Evolutionary conservation across 2,797 vertebrate species (phyloP).

Genomic region (Enteromius trimaculatus): DNA sequence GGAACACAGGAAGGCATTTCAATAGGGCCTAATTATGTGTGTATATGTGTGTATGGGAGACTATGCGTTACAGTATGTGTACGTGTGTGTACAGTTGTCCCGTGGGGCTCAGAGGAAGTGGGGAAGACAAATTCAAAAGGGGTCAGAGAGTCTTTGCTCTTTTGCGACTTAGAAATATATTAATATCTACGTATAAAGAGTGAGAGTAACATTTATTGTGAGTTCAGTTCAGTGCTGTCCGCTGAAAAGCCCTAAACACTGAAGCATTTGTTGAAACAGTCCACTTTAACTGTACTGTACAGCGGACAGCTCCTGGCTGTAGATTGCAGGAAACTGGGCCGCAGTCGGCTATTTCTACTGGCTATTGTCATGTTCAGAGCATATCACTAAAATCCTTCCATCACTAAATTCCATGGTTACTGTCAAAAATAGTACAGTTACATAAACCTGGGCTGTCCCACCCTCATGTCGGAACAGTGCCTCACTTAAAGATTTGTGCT

Average conservation of each 20-base stretch:
- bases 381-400: constrained; percentile 32
- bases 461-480: constrained; percentile 42
- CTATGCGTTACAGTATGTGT: constrained; percentile 25
- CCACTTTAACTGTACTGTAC: not conserved
- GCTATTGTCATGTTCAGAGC: constrained; percentile 18
- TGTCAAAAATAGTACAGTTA: constrained; percentile 46
- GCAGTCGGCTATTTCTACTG: too few species aligned
- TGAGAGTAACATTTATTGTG: not conserved
- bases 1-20: constrained; percentile 83
- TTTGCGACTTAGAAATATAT: not conserved
- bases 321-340: not conserved
- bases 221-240: not conserved
- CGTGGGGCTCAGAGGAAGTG: constrained; percentile 47
- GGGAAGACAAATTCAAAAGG: constrained; percentile 44
- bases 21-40: constrained; percentile 66
- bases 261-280: constrained; percentile 8
- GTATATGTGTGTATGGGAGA: constrained; percentile 35
- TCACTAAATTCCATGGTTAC: not conserved
- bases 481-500: constrained; percentile 52
- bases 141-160: constrained; percentile 19
- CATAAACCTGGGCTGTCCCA: constrained; percentile 39
- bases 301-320: not conserved
- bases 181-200: not conserved
- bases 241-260: not conserved
- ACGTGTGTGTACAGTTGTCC: constrained; percentile 25